These are phyloP conservation scores for Machimus atricapillus DNA, from an alignment of 2,888 invertebrate species.

Conservation along the genomic window DNA sequence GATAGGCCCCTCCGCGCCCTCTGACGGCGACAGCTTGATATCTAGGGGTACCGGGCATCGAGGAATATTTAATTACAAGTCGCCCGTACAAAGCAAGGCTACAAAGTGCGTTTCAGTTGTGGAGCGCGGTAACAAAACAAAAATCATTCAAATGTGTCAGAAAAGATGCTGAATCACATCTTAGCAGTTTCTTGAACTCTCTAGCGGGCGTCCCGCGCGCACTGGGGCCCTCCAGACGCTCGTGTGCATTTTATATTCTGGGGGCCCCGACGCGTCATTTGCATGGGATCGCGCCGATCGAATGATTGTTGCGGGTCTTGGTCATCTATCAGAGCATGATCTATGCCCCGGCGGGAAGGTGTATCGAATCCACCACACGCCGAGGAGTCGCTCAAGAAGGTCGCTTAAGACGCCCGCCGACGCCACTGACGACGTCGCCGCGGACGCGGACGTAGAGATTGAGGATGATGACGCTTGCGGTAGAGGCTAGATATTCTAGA, in stretches of 20 bases:
- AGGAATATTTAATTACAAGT: conserved; percentile 27
- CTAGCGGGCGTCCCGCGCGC: background rate
- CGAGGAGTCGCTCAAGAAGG: background rate
- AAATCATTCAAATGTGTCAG: conserved; percentile 37
- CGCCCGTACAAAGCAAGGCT: conserved; percentile 8
- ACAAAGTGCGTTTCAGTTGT: conserved; percentile 32
- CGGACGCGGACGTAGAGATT: background rate
- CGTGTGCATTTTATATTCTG: background rate
- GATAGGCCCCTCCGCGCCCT: background rate
- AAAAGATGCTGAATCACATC: conserved; percentile 25
- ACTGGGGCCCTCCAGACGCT: background rate
- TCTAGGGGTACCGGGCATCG: background rate
- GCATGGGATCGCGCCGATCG: conserved; percentile 7
- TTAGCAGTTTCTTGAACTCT: conserved; percentile 41
- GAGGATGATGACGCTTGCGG: background rate
- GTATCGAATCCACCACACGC: conserved; percentile 8
- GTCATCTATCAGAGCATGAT: conserved; percentile 13
- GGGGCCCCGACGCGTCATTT: conserved; percentile 5
- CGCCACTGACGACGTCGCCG: background rate
- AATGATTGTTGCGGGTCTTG: background rate
- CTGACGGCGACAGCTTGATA: background rate
- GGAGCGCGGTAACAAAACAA: conserved; percentile 37
- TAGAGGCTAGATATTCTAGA: background rate
- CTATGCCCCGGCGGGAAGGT: conserved; percentile 11
- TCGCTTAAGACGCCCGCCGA: background rate